A percentile compares a stretch with the other conserved stretches of the same genome.
Conservation (phyloP, 2,797 vertebrate species). For the Hoplostethus mediterraneus region DNA sequence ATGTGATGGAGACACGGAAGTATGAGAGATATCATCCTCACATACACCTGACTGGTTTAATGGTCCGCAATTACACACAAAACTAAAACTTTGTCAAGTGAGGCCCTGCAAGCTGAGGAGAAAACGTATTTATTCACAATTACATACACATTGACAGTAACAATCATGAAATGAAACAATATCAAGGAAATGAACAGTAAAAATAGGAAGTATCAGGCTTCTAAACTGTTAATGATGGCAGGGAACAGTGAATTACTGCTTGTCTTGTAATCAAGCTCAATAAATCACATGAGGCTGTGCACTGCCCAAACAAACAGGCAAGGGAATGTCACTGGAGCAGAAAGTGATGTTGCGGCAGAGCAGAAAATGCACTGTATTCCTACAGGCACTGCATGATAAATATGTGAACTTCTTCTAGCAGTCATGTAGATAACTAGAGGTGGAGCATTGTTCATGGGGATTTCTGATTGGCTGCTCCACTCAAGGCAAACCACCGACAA, state of each 20-base stretch:
- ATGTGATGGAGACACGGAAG: constrained; percentile 62
- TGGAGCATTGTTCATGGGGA: constrained; percentile 69
- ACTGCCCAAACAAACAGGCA: constrained; percentile 64
- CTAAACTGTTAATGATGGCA: constrained; percentile 49
- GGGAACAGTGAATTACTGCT: constrained; percentile 52
- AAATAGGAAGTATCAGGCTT: constrained; percentile 48
- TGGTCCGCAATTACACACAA: constrained; percentile 60
- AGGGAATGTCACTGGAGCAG: constrained; percentile 69
- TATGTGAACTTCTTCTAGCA: constrained; percentile 69
- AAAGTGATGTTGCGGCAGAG: constrained; percentile 74
- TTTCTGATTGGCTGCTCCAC: constrained; percentile 73
- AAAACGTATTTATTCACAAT: constrained; percentile 18
- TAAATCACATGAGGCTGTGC: constrained; percentile 72
- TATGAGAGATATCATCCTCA: constrained; percentile 61
- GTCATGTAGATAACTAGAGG: constrained; percentile 57
- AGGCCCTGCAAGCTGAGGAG: constrained; percentile 15
- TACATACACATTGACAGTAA: too few species aligned
- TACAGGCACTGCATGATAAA: constrained; percentile 80
- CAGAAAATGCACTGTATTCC: constrained; percentile 81
- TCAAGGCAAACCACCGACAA: constrained; percentile 37
- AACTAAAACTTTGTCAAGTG: constrained; percentile 77
- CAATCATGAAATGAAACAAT: constrained; percentile 1
- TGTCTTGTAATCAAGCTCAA: constrained; percentile 69
- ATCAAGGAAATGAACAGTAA: constrained; percentile 39
- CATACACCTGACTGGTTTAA: constrained; percentile 65